Percentiles rank a stretch among this genome's conserved stretches.
Evolutionary conservation across 2,888 invertebrate species (phyloP).

Genomic region (Tineola bisselliella): DNA sequence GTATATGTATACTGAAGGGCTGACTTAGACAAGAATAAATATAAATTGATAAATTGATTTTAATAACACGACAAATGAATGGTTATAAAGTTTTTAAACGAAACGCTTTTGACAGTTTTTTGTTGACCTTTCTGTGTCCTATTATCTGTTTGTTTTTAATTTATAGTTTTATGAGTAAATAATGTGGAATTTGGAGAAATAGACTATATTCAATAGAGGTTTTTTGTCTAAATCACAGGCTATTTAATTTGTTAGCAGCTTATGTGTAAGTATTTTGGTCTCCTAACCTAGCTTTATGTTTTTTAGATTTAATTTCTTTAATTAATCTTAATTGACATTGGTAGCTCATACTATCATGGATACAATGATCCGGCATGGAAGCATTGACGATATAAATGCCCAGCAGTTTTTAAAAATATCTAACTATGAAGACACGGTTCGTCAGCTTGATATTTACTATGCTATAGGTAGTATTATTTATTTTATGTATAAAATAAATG

Average conservation of each 20-base stretch:
- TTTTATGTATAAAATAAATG: background rate
- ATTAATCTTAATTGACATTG: too few species aligned
- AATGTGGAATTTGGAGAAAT: background rate
- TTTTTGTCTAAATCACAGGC: background rate
- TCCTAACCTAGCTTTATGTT: background rate
- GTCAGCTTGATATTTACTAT: constrained; percentile 92
- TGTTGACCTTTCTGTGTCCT: constrained; percentile 17
- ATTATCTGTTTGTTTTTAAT: background rate
- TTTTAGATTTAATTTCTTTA: background rate
- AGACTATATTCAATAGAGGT: background rate
- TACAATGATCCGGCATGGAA: constrained; percentile 69
- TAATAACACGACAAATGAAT: too few species aligned
- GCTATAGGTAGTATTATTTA: constrained; percentile 75
- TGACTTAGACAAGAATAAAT: too few species aligned
- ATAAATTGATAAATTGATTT: too few species aligned
- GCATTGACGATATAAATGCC: constrained; percentile 79
- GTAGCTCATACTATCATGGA: background rate
- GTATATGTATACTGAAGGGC: too few species aligned
- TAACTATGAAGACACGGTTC: constrained; percentile 90
- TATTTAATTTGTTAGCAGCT: background rate
- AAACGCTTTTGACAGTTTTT: background rate
- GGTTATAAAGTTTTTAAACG: too few species aligned
- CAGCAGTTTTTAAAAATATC: constrained; percentile 84
- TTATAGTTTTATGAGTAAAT: background rate
- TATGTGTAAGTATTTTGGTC: background rate